Percentiles rank a stretch among this genome's conserved stretches.
Conservation (phyloP, 2,113 vertebrate genomes). For the Empidonax traillii region DNA sequence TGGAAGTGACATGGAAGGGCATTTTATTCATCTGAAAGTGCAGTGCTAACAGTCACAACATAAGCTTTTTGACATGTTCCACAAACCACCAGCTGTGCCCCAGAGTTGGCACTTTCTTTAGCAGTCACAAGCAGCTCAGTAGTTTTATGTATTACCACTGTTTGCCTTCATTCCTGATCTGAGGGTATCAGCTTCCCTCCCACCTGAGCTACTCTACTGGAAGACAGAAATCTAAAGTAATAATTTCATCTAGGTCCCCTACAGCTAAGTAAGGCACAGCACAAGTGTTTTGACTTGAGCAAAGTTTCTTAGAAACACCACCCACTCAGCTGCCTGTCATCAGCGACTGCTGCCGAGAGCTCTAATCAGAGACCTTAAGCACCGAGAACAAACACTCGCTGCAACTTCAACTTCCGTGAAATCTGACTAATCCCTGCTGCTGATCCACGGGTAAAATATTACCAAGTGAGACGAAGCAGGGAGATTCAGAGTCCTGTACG, state of each 20-base stretch:
- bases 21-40: slow-evolving; percentile 13
- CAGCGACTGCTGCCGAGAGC: neutral
- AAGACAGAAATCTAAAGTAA: neutral
- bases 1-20: slow-evolving; percentile 42
- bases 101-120: neutral
- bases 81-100: slow-evolving; percentile 53
- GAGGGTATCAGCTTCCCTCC: neutral
- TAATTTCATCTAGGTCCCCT: neutral
- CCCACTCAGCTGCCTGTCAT: neutral
- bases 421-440: neutral
- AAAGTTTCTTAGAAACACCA: neutral
- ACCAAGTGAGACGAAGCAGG: neutral
- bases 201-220: neutral
- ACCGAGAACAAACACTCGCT: rapidly evolving
- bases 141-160: neutral
- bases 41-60: slow-evolving; percentile 40
- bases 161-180: neutral
- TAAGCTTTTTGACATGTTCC: slow-evolving; percentile 45
- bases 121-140: neutral
- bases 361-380: neutral
- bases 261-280: neutral
- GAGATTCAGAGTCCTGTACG: neutral
- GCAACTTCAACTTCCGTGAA: neutral
- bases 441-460: neutral
- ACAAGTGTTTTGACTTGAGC: neutral